Evolutionary conservation across 92 coral and sea anemone species (phyloP).

Genomic region (Isaurus tuberculatus): DNA sequence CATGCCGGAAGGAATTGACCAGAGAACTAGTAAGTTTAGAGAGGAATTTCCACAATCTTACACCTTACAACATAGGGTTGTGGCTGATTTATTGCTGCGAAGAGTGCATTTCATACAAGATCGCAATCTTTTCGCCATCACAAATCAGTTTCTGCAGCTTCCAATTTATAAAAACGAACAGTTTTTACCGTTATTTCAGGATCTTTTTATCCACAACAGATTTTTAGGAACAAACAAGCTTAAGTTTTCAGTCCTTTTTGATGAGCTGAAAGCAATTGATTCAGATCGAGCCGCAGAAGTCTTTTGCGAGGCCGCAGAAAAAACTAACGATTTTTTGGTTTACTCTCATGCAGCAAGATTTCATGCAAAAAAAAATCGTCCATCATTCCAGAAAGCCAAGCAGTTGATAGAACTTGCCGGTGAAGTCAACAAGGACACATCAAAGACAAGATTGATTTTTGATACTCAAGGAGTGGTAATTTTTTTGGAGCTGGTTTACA

Average conservation of each 20-base stretch:
- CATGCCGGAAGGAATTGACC: slow-evolving; percentile 41
- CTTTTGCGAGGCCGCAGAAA: slow-evolving; percentile 71
- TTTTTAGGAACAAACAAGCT: slow-evolving; percentile 29
- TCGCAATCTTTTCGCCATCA: slow-evolving; percentile 55
- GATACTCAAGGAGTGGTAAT: slow-evolving; percentile 76
- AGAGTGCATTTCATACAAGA: slow-evolving; percentile 37
- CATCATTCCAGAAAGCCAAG: slow-evolving; percentile 67
- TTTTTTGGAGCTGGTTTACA: slow-evolving; percentile 48
- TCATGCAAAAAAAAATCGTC: slow-evolving; percentile 74
- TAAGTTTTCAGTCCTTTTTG: slow-evolving; percentile 77
- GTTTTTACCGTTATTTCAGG: slow-evolving; percentile 63
- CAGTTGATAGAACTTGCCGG: slow-evolving; percentile 68
- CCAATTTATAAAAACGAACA: slow-evolving; percentile 63
- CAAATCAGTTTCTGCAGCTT: slow-evolving; percentile 63
- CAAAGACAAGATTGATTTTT: slow-evolving; percentile 47
- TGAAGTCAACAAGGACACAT: slow-evolving; percentile 52
- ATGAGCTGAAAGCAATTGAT: slow-evolving; percentile 57
- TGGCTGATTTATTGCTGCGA: slow-evolving; percentile 72
- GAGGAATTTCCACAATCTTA: slow-evolving; percentile 60
- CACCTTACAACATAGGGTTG: slow-evolving; percentile 80
- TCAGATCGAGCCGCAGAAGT: slow-evolving; percentile 67
- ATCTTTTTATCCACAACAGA: slow-evolving; percentile 76
- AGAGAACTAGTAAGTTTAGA: background rate
- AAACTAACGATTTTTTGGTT: slow-evolving; percentile 70
- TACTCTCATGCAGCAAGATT: slow-evolving; percentile 84